These are phyloP conservation scores for Galeopsomyia nigrocyanea DNA, from an alignment of 2,888 invertebrate species.

Conservation along the genomic window DNA sequence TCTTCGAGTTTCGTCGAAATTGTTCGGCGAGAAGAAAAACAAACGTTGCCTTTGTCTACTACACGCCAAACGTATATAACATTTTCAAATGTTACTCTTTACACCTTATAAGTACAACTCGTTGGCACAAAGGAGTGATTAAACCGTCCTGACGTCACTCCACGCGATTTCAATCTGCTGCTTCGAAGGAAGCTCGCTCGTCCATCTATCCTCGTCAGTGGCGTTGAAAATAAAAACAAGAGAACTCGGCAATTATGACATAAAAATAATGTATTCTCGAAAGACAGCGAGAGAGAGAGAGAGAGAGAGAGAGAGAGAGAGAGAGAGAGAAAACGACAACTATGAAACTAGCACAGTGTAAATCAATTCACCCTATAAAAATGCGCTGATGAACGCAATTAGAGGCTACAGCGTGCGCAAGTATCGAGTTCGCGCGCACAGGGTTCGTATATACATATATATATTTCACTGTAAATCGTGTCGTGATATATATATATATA, in stretches of 20 bases:
- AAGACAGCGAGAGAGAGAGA: background rate
- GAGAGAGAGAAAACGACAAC: too few relatives aligned
- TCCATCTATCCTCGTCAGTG: constrained; percentile 1
- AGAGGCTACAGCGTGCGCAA: constrained; percentile 20
- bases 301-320: too few relatives aligned
- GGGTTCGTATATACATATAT: background rate
- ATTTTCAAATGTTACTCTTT: background rate
- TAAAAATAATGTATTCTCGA: constrained; percentile 3
- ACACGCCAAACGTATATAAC: background rate
- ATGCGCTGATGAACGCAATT: constrained; percentile 31
- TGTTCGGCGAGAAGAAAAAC: background rate
- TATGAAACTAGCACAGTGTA: constrained; percentile 8
- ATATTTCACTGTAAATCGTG: constrained; percentile 30
- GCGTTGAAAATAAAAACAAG: constrained; percentile 2
- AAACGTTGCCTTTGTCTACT: background rate
- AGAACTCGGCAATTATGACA: background rate
- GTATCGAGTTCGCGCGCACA: constrained; percentile 24
- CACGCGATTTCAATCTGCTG: constrained; percentile 2
- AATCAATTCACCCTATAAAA: constrained; percentile 34
- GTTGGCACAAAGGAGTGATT: constrained; percentile 17
- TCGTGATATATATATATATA: constrained; percentile 24
- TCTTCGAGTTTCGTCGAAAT: constrained; percentile 13
- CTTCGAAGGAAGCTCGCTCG: background rate
- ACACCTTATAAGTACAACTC: background rate
- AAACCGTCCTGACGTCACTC: constrained; percentile 12